Conservation (phyloP, 2,113 vertebrate species). For the Tetrax tetrax region DNA sequence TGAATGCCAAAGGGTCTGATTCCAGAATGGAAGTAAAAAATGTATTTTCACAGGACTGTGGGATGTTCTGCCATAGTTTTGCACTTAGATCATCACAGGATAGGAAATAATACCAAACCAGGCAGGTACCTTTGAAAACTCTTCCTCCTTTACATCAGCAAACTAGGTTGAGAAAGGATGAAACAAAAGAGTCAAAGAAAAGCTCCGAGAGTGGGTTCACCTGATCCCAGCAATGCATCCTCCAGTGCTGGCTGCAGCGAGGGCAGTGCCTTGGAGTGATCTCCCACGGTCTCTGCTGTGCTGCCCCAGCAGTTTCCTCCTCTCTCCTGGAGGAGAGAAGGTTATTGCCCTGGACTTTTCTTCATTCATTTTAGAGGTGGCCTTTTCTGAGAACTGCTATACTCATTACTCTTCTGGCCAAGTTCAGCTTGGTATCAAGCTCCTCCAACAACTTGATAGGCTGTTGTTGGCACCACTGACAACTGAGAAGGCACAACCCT, state of each 20-base stretch:
- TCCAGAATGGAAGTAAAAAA: neutral
- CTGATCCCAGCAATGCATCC: neutral
- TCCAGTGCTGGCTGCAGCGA: neutral
- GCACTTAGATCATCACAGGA: neutral
- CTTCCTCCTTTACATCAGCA: neutral
- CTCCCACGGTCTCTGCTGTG: neutral
- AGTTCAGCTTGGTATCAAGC: neutral
- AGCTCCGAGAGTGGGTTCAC: neutral
- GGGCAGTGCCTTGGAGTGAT: neutral
- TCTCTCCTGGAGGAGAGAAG: neutral
- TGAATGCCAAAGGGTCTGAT: neutral
- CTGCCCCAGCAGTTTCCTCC: neutral
- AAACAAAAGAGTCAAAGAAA: neutral
- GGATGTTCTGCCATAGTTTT: neutral
- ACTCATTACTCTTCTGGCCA: neutral
- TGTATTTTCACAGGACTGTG: neutral
- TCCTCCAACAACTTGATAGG: neutral
- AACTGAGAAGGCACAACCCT: neutral
- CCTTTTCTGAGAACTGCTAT: neutral
- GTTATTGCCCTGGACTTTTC: neutral
- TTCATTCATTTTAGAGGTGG: neutral
- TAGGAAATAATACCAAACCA: neutral
- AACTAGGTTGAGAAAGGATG: neutral
- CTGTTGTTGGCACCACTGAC: neutral
- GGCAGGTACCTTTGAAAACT: neutral